Base-by-base conservation (phyloP, 2,888 invertebrate genomes). In the Conistra vaccinii region DNA sequence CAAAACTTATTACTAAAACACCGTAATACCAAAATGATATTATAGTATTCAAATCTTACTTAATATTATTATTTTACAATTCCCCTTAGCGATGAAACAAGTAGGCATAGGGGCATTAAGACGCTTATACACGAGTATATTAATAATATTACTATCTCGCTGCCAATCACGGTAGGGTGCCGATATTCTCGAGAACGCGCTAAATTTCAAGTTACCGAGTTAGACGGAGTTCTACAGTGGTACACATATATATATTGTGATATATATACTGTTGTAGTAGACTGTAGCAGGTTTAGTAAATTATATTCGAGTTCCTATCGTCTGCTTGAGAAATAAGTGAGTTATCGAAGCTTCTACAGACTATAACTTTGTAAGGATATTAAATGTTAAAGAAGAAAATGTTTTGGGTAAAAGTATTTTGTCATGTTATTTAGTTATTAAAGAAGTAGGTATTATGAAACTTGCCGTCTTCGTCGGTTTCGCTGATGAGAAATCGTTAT, bases 201-300 rank as follows among this genome's bases (percentile, higher is more conserved):
- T 79, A 87, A 85, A 88, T 88, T 88, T 86, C 76, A 83, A 89
- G 80, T 86, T 88, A 76, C 74, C 10, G 73, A 84, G 85, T 84
- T 88, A 78, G 77, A 71, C 57, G 65, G 48, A 86, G 85, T 88
- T 87, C 76, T 75, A 65, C 76, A 60, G 77, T 48, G 73, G 45
- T 55, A 53, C 23, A 53, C 23, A 62, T 17, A 70, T 62, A 48
- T 60, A 60, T 62, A 61, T 12, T 48, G 51, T 9, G 3, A 73
- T 67, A 60, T 57, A 68, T 48, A 61, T 74, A 51, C 32, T 62
- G 55, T 68, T 66, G 53, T 82, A 76, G 66, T 76, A 57, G 69
- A 76, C 63, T 73, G 69, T 80, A 73, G 68, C 73, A 76, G 72
- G 70, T 75, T 76, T 76, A 69, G 72, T 82, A 48, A 68, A 83